phyloP scores from a whole-genome alignment of 2,113 vertebrate species.

The Falcunculus frontatus region DNA sequence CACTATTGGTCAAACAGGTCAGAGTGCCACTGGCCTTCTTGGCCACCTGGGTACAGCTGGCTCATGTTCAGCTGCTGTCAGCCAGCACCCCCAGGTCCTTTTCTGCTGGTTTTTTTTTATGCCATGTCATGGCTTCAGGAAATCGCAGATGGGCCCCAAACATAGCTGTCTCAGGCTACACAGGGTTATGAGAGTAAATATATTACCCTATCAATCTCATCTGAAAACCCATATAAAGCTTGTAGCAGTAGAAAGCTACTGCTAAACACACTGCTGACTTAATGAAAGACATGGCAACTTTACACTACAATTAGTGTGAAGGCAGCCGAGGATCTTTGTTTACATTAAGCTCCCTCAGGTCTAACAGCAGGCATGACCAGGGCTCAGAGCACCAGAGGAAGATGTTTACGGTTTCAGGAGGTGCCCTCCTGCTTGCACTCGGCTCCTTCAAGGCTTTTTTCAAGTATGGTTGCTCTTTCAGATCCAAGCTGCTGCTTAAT shows the following conservation, averaged over 20 bases:
- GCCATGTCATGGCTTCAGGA: background rate
- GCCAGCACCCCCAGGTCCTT: background rate
- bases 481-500: background rate
- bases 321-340: background rate
- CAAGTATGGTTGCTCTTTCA: background rate
- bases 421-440: too few species aligned
- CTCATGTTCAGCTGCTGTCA: background rate
- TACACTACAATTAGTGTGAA: background rate
- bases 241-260: background rate
- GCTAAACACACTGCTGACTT: background rate
- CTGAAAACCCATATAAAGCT: background rate
- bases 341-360: rapidly evolving
- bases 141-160: background rate
- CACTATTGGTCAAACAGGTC: rapidly evolving
- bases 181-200: background rate
- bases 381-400: background rate
- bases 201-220: background rate
- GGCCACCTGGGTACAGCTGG: background rate
- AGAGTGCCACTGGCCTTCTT: background rate
- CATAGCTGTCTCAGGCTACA: background rate
- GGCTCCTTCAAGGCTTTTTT: background rate
- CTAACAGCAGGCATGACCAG: background rate
- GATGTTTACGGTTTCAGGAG: background rate
- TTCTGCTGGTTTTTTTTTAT: background rate
- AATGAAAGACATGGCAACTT: background rate